Base-by-base conservation (phyloP, 2,797 vertebrate species). In the Sardinella longiceps region DNA sequence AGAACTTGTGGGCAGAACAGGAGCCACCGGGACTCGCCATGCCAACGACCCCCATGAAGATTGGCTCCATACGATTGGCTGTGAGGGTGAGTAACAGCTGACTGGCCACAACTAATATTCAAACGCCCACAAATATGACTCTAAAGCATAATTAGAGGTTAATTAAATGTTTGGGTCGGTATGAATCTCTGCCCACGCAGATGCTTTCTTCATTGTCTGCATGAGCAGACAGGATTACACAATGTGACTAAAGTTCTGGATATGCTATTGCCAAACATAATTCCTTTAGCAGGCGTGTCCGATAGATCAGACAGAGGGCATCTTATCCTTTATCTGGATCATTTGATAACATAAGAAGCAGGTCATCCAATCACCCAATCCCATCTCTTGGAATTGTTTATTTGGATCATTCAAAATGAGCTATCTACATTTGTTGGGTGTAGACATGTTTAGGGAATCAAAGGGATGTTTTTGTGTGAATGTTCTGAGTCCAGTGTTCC, bases 21-120 rank as follows among this genome's bases (percentile, higher is more conserved):
- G 81, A 84, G 84, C 88, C 90, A 83, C 93, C 95, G 87, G 91
- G 90, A 33, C 90, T 93, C 9, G 88, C 86, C 60, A 90, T 90
- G 81, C 90, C 92, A 58, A 91, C 91, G 14, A 91, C 94, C 48
- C 95, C 97, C 1, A 85, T 96, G 90, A 93, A 97, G 81, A 97
- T 99, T 51, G 98, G 98, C 30, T 99, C 98, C 30, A 90, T 99
- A 85, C 96, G 94, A 85, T 93, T 97, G 53, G 97, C 96, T 83
- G 95, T 99, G 60, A 97, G 95, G 94, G 98, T 97, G 92, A 94
- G 97, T 85, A 18, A 43, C 14, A 70, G 63, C 2, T 15, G 28
- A 33, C 63, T 33, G 6, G 0, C 15, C 1, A 60, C n/a, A n/a
- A 5, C 23, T n/a, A n/a, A 58, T 23, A 5, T 30, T 30, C 53